phyloP scores from a whole-genome alignment of 2,113 vertebrate species.

The Dromaius novaehollandiae region DNA sequence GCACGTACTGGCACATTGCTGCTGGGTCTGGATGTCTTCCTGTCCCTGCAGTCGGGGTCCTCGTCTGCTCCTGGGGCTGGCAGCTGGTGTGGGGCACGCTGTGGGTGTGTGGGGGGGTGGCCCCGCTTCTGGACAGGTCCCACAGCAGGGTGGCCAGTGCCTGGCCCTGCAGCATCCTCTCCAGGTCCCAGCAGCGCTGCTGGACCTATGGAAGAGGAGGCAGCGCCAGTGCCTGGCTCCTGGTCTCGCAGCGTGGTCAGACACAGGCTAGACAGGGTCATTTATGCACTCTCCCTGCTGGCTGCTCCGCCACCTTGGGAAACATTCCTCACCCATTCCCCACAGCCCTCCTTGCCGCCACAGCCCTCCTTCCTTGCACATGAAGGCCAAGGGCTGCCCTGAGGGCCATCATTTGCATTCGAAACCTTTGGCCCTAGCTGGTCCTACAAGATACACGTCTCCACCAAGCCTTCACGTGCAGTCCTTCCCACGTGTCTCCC shows the following conservation, averaged over 20 bases:
- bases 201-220: not conserved
- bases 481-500: not conserved
- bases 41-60: accelerated
- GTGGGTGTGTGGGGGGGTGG: not conserved
- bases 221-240: accelerated
- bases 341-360: not conserved
- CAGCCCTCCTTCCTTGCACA: not conserved
- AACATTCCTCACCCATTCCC: not conserved
- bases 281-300: not conserved
- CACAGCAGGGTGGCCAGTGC: not conserved
- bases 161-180: not conserved
- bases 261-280: not conserved
- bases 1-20: not conserved
- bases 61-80: not conserved
- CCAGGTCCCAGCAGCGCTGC: not conserved
- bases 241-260: not conserved
- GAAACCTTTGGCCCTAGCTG: not conserved
- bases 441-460: not conserved
- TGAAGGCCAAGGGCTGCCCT: not conserved
- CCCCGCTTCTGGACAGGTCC: accelerated
- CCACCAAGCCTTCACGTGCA: not conserved
- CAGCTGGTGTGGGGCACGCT: accelerated
- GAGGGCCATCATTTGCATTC: not conserved
- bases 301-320: not conserved
- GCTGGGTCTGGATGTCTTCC: not conserved